Conservation (phyloP, 2,113 vertebrate genomes). For the Barnardius zonarius region DNA sequence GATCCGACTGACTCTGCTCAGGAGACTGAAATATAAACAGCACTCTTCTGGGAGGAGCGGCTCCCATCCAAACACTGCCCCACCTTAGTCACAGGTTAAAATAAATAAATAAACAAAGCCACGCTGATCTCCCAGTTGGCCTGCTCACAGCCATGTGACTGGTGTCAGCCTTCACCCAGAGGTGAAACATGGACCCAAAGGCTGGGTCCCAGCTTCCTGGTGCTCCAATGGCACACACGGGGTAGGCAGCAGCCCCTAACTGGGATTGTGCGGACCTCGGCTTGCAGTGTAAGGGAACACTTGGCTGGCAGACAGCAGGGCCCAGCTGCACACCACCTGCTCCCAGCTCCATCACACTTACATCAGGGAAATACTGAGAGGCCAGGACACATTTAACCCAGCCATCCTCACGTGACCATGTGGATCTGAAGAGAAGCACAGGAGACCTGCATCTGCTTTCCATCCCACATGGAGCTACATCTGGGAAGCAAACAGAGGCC, state of each 20-base stretch:
- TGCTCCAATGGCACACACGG: neutral
- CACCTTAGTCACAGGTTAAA: constrained; percentile 46
- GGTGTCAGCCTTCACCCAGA: neutral
- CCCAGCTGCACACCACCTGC: constrained; percentile 27
- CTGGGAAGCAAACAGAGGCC: neutral
- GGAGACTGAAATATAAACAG: constrained; percentile 44
- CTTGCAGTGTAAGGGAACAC: neutral
- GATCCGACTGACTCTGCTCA: neutral
- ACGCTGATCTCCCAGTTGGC: neutral
- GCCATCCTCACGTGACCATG: neutral
- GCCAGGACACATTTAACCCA: neutral
- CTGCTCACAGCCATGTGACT: neutral
- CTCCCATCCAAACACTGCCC: constrained; percentile 22
- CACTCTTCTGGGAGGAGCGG: constrained; percentile 39
- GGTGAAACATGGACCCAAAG: neutral
- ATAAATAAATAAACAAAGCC: constrained; percentile 45
- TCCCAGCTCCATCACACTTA: neutral
- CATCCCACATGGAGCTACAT: neutral
- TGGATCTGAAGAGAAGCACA: neutral
- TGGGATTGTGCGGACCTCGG: neutral
- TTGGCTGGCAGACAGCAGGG: neutral
- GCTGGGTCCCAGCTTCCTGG: accelerated
- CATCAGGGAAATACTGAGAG: neutral
- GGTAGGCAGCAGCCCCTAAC: neutral
- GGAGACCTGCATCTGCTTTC: neutral